phyloP scores from a whole-genome alignment of 2,888 invertebrate genomes.

The Plagodis dolabraria region DNA sequence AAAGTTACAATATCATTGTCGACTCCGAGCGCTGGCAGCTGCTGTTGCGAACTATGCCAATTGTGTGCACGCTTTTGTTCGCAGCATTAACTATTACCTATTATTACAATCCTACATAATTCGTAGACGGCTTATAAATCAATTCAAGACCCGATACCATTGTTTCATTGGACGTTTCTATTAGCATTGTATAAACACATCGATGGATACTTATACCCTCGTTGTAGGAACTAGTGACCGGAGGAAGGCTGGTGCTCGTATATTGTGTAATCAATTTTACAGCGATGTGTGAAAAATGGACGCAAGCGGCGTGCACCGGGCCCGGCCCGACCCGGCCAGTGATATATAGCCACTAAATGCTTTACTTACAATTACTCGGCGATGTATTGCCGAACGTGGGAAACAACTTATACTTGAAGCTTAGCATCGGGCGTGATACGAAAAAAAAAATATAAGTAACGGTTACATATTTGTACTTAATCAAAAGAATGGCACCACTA shows the following conservation, averaged over 20 bases:
- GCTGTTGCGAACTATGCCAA: constrained; percentile 75
- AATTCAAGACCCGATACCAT: constrained; percentile 44
- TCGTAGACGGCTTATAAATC: constrained; percentile 48
- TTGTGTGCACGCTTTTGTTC: constrained; percentile 76
- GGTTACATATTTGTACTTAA: neutral
- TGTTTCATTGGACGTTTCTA: constrained; percentile 41
- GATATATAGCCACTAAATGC: constrained; percentile 63
- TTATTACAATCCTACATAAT: constrained; percentile 58
- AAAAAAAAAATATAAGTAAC: constrained; percentile 11
- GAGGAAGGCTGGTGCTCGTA: constrained; percentile 32
- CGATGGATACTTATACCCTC: constrained; percentile 9
- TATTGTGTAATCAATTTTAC: constrained; percentile 63
- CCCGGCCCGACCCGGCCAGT: constrained; percentile 44
- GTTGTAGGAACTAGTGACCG: constrained; percentile 13
- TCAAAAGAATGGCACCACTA: neutral
- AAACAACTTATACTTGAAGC: constrained; percentile 39
- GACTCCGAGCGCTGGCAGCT: constrained; percentile 67
- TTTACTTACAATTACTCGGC: constrained; percentile 64
- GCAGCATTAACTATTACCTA: constrained; percentile 71
- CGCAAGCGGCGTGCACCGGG: constrained; percentile 48
- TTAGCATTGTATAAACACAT: constrained; percentile 32
- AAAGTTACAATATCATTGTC: constrained; percentile 82
- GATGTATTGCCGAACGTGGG: constrained; percentile 56
- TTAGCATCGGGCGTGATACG: constrained; percentile 14
- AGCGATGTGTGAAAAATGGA: constrained; percentile 68